These are phyloP conservation scores for Tricholaema leucomelas DNA, from an alignment of 2,113 vertebrate species.

Conservation along the genomic window DNA sequence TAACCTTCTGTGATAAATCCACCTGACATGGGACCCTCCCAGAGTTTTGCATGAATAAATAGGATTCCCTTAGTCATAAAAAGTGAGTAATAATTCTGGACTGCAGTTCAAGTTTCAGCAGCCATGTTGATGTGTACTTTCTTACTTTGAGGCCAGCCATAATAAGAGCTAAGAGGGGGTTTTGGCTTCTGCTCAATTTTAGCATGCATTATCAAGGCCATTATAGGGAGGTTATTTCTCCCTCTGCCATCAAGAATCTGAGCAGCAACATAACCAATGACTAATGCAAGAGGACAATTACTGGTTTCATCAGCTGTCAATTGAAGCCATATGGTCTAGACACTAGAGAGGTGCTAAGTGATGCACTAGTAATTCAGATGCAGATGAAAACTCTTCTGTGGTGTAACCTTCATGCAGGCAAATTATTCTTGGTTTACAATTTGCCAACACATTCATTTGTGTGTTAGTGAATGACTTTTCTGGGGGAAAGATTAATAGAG, in stretches of 20 bases:
- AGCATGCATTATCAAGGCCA: neutral
- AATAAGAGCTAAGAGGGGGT: neutral
- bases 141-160: neutral
- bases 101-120: neutral
- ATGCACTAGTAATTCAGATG: constrained; percentile 31
- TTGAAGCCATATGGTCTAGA: constrained; percentile 53
- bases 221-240: neutral
- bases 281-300: constrained; percentile 44
- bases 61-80: neutral
- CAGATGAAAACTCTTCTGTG: neutral
- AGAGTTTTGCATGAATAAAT: neutral
- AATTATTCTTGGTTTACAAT: neutral
- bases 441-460: neutral
- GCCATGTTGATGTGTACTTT: neutral
- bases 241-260: constrained; percentile 5
- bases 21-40: neutral
- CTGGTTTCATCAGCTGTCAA: constrained; percentile 36
- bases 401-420: neutral
- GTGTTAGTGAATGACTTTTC: neutral
- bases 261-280: constrained; percentile 1
- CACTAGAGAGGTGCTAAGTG: constrained; percentile 11
- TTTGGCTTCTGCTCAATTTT: neutral
- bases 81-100: neutral
- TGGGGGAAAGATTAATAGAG: neutral
- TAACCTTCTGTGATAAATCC: neutral